Evolutionary conservation across 1,140 invertebrate species (phyloP), one percentile per base, ranked within the genome.

Genomic region (Rhagoletis zephyria): DNA sequence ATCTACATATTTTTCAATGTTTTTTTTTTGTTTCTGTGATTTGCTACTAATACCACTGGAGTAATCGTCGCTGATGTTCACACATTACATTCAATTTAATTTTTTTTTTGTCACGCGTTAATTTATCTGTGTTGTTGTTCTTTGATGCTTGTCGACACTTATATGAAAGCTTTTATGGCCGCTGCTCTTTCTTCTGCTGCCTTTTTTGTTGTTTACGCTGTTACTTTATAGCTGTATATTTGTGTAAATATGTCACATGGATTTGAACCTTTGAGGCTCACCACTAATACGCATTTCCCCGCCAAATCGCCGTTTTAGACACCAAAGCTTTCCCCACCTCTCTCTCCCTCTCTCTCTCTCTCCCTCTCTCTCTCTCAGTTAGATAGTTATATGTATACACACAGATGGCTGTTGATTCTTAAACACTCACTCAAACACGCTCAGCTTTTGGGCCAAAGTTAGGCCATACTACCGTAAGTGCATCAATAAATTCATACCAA

Each of bases 401-500:
- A 2, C 51, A 10, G 67, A 74, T 48, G 67, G 67, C 40, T 14
- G 16, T 16, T 19, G 7, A 59, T 5, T 19, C 30, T 56, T 16
- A 10, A 6, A 19, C n/a, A 56, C 48, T 56, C 9, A 19, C 45
- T 3, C 6, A n/a, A 4, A 59, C 14, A 30, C 42, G 42, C 14
- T 2, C 1, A 45, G 67, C 67, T 30, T 30, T 30, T 42, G 42
- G 45, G 12, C 3, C 64, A 9, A 48, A 45, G 42, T 9, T 16
- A 45, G 67, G 42, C 40, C 67, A 74, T 14, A 56, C 14, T 16
- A 16, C 74, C 48, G 51, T 56, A 56, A 81, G 74, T 81, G 74
- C 74, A 14, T 81, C 74, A 59, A 81, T 81, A 81, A 81, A 81
- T 81, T 81, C 74, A 30, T 81, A 48, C 48, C 74, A 56, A 81